These are phyloP conservation scores for Antitype chi DNA, from an alignment of 2,888 invertebrate genomes.

Conservation along the genomic window DNA sequence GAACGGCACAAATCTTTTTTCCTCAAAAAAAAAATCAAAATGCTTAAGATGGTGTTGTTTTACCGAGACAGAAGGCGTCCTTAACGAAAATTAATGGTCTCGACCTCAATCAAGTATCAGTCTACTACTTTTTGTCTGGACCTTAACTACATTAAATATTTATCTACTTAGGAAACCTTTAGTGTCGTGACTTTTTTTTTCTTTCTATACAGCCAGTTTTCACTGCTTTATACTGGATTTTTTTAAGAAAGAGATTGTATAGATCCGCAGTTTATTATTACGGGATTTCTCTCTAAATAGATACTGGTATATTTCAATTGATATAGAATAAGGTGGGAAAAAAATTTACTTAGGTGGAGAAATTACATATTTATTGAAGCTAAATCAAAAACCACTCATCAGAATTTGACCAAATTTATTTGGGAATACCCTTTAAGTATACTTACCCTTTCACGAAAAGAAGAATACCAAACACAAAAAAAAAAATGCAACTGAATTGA, in stretches of 20 bases:
- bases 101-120: conserved; percentile 54
- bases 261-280: not conserved
- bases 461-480: too few species aligned
- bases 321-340: not conserved
- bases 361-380: too few species aligned
- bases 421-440: too few species aligned
- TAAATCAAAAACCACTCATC: too few species aligned
- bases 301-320: not conserved
- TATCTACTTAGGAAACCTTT: conserved; percentile 30
- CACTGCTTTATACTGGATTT: not conserved
- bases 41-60: conserved; percentile 41
- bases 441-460: too few species aligned
- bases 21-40: conserved; percentile 16
- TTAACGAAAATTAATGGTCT: conserved; percentile 63
- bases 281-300: not conserved
- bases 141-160: conserved; percentile 52
- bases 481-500: too few species aligned
- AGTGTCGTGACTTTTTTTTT: conserved; percentile 24
- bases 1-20: not conserved
- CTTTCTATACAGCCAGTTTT: not conserved
- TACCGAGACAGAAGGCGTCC: conserved; percentile 46
- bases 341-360: too few species aligned
- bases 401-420: too few species aligned
- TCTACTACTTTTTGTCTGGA: conserved; percentile 52
- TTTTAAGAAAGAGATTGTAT: not conserved